Evolutionary conservation across 2,888 invertebrate genomes (phyloP), one percentile per base, ranked within the genome.

Genomic region (Gasteruption jaculator): DNA sequence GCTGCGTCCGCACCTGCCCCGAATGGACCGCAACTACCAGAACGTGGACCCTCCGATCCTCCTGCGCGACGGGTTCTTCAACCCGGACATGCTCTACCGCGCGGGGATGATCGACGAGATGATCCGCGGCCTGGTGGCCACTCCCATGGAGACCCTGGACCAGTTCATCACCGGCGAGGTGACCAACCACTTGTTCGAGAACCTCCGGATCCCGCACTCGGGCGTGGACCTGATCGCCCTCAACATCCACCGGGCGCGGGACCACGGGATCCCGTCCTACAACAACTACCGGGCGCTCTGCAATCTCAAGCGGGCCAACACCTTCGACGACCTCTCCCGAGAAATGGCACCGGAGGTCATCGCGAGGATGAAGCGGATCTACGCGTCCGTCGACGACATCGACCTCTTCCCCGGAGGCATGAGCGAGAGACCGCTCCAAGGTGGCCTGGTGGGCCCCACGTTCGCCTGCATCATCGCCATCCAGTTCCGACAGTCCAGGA

Each of bases 381-480:
- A 91, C 68, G 80, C 86, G 1, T 85, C 87, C 2, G 94, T 95
- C 0, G 94, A 96, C 60, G 96, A 97, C 68, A 91, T 97, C 41
- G 92, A 97, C 71, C 76, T 96, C 3, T 97, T 96, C 80, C 91
- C 94, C 0, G 96, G 95, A 15, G 90, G 93, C 2, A 85, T 96
- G 84, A 88, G 91, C 55, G 88, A 91, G 67, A 76, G 86, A 33
- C 88, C 90, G 0, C 74, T 92, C 5, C 89, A 89, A 60, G 95
- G 95, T 5, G 94, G 91, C 5, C 73, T 92, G 0, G 88, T 96
- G 0, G 96, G 96, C 3, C 95, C 95, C 0, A 95, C 95, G 0
- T 87, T 96, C 63, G 93, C 92, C 10, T 87, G 91, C 64, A 87
- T 97, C 58, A 91, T 97, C 56, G 95, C 91, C 38, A 88, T 90